Evolutionary conservation across 2,797 vertebrate species (phyloP).

Genomic region (Eremophila alpestris): DNA sequence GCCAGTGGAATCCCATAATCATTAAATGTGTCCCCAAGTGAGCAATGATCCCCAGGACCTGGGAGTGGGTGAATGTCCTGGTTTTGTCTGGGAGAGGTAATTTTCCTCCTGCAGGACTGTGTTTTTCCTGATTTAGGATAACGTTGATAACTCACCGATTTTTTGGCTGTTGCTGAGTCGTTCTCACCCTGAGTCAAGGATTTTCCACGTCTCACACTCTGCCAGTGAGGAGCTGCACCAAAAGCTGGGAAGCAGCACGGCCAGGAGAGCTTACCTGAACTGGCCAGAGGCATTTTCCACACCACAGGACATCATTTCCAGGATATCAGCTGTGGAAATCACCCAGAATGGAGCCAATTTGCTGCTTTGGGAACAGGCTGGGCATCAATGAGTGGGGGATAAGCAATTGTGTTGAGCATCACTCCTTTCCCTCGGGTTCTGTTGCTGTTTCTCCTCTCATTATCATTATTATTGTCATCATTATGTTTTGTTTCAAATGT

Average conservation of each 20-base stretch:
- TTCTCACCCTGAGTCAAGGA: not conserved
- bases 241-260: not conserved
- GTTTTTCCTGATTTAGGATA: not conserved
- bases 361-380: not conserved
- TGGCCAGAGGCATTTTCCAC: not conserved
- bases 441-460: not conserved
- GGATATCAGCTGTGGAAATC: not conserved
- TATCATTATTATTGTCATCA: not conserved
- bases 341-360: not conserved
- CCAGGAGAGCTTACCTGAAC: not conserved
- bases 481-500: not conserved
- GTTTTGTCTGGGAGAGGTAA: not conserved
- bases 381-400: not conserved
- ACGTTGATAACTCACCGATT: rapidly evolving
- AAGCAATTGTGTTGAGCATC: not conserved
- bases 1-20: not conserved
- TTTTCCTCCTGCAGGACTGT: not conserved
- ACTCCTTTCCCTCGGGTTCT: not conserved
- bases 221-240: not conserved
- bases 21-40: too few species aligned
- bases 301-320: not conserved
- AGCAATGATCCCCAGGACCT: rapidly evolving
- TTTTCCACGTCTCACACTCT: not conserved
- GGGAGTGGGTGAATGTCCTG: too few species aligned
- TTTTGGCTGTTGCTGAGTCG: not conserved